Conservation (phyloP, 2,113 vertebrate genomes). For the Tragulus kanchil region DNA sequence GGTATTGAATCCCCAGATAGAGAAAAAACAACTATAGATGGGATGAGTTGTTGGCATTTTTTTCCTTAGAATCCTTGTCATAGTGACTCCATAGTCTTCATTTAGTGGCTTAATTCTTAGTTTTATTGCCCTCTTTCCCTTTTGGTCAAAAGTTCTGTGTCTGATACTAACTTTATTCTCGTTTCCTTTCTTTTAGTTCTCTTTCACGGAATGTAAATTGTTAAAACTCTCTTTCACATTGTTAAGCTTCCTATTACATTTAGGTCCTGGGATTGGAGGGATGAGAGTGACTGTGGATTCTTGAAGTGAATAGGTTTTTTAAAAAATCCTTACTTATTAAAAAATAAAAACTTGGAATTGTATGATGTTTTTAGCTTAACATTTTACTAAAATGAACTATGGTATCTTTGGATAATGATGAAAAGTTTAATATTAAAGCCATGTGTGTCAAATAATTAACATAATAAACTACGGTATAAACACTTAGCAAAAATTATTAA, state of each 20-base stretch:
- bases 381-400: not conserved
- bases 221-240: not conserved
- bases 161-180: not conserved
- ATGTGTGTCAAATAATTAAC: not conserved
- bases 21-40: not conserved
- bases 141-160: not conserved
- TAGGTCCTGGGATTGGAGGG: not conserved
- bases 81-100: not conserved
- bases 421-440: slow-evolving; percentile 32
- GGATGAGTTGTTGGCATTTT: slow-evolving; percentile 3
- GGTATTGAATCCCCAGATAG: not conserved
- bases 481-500: slow-evolving; percentile 25
- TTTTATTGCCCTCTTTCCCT: slow-evolving; percentile 14
- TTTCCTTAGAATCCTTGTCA: slow-evolving; percentile 10
- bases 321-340: not conserved
- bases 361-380: not conserved
- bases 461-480: slow-evolving; percentile 12
- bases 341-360: slow-evolving; percentile 29
- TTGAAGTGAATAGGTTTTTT: not conserved
- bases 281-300: not conserved
- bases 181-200: slow-evolving; percentile 49
- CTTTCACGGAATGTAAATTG: slow-evolving; percentile 28
- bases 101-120: slow-evolving; percentile 29
- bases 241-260: not conserved
- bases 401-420: not conserved